Conservation (phyloP, 2,113 vertebrate genomes). For the Balaenoptera acutorostrata region DNA sequence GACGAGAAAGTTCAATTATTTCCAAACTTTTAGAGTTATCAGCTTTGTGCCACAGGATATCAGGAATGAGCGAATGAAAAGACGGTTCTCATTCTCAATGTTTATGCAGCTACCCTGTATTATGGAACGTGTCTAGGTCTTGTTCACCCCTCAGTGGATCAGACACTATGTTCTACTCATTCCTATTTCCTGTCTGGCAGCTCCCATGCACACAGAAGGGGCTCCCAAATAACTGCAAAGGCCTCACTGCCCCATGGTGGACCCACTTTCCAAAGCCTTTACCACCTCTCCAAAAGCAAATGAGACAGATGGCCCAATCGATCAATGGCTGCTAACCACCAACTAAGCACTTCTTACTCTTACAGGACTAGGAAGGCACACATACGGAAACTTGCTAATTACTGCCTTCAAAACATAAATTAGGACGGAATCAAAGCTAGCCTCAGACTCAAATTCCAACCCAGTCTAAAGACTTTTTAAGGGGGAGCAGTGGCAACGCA, state of each 20-base stretch:
- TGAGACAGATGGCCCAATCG: fast-evolving
- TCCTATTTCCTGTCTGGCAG: fast-evolving
- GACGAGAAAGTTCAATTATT: neutral
- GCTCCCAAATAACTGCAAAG: neutral
- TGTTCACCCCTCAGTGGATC: fast-evolving
- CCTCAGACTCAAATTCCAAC: fast-evolving
- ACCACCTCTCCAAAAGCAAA: neutral
- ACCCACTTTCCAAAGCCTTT: neutral
- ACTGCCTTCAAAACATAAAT: no score
- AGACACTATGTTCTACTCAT: fast-evolving
- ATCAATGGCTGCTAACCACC: fast-evolving
- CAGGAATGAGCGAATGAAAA: fast-evolving
- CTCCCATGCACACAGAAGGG: fast-evolving
- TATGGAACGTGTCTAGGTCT: fast-evolving
- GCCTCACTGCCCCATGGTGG: neutral
- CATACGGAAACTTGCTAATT: fast-evolving
- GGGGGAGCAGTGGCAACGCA: neutral
- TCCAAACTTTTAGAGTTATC: fast-evolving
- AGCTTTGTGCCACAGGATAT: fast-evolving
- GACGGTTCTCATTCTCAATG: fast-evolving
- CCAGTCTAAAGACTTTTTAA: fast-evolving
- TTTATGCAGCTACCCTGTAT: fast-evolving
- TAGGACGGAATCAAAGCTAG: fast-evolving
- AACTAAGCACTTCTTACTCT: neutral
- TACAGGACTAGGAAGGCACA: fast-evolving